phyloP scores from a whole-genome alignment of 2,113 vertebrate species.

The Hypomesus transpacificus region DNA sequence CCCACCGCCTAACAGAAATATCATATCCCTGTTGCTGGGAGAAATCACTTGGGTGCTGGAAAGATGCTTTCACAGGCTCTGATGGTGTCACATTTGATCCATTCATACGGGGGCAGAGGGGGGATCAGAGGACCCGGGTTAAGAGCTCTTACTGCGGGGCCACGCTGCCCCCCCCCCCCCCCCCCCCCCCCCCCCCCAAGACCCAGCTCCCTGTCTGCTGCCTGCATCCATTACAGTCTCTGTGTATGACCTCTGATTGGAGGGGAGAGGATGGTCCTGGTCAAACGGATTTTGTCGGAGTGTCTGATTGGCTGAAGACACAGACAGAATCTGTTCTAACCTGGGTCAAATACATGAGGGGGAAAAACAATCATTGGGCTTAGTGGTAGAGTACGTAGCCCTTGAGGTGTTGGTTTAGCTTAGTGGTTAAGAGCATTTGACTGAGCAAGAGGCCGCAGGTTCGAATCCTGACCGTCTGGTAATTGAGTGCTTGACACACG shows the following conservation, averaged over 20 bases:
- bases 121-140: neutral
- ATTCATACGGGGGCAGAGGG: neutral
- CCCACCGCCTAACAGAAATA: too few relatives aligned
- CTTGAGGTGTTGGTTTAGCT: too few relatives aligned
- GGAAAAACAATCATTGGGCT: too few relatives aligned
- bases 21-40: too few relatives aligned
- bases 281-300: neutral
- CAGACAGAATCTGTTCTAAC: neutral
- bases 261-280: neutral
- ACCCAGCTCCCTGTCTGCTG: neutral
- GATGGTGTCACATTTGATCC: neutral
- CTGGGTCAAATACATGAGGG: too few relatives aligned
- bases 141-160: neutral
- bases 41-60: neutral
- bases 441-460: too few relatives aligned
- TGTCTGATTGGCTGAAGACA: constrained; percentile 9
- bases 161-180: neutral
- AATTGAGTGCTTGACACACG: too few relatives aligned
- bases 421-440: too few relatives aligned
- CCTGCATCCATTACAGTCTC: neutral
- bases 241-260: constrained; percentile 62
- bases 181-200: neutral
- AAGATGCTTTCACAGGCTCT: neutral
- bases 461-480: too few relatives aligned
- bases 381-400: too few relatives aligned